A percentile compares a stretch with the other conserved stretches of the same genome.
Evolutionary conservation across 1,140 invertebrate genomes (phyloP).

Genomic region (Diplogasteroides magnus): DNA sequence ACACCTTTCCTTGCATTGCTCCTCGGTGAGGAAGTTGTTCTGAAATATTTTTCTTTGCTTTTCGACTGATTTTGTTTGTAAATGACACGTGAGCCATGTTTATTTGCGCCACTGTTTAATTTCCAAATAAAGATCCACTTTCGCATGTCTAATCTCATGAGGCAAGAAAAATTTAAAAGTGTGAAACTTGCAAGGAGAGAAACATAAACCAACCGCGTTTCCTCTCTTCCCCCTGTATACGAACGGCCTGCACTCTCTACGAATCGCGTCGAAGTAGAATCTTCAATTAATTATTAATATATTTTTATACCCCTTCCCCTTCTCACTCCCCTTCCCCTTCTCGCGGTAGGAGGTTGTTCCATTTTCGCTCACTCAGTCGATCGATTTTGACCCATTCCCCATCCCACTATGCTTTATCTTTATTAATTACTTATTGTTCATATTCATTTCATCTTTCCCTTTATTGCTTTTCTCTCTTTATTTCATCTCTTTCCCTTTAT

Average conservation of each 20-base stretch:
- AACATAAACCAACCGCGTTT: slow-evolving; percentile 31
- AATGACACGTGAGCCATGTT: background rate
- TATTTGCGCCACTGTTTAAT: slow-evolving; percentile 13
- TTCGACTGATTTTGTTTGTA: background rate
- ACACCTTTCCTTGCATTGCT: slow-evolving; percentile 34
- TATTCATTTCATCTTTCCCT: too few relatives aligned
- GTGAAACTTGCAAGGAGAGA: background rate
- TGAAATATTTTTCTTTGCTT: slow-evolving; percentile 22
- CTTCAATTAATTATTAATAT: too few relatives aligned
- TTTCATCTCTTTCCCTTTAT: too few relatives aligned
- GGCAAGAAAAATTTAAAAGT: background rate
- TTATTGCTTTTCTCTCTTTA: too few relatives aligned
- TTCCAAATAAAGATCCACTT: background rate
- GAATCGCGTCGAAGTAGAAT: slow-evolving; percentile 42
- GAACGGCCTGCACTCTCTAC: slow-evolving; percentile 43
- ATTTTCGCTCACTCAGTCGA: too few relatives aligned
- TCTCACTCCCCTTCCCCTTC: too few relatives aligned
- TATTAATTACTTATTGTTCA: too few relatives aligned
- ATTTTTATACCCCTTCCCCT: too few relatives aligned
- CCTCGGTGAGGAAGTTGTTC: slow-evolving; percentile 39
- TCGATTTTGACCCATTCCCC: too few relatives aligned
- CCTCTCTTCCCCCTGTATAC: slow-evolving; percentile 61
- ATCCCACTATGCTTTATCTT: too few relatives aligned
- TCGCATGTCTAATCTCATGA: background rate
- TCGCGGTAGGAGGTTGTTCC: too few relatives aligned